Evolutionary conservation across 2,113 vertebrate genomes (phyloP), one percentile per base, ranked within the genome.

Genomic region (Apeltes quadracus): DNA sequence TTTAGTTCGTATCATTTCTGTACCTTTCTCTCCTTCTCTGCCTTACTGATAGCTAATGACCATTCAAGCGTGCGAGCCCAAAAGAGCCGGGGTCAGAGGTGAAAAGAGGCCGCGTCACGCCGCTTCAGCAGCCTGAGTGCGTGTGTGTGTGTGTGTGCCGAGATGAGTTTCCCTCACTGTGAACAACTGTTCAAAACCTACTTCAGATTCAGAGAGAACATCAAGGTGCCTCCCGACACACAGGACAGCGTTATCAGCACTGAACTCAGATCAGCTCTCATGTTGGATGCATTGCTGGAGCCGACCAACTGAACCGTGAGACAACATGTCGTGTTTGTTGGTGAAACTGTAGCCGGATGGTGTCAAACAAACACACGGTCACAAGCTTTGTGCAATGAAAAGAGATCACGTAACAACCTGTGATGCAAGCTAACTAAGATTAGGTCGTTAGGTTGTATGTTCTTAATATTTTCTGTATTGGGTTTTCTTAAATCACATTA

Each of bases 71-170:
- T 62, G 48, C 58, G 61, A 56, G 69, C 44, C 25, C 62, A 63
- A 83, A 50, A 72, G 69, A 75, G 20, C 66, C 7, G 50, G 76
- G 84, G 84, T 83, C 78, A 87, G 62, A 32, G 82, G 72, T 83
- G 65, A 85, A 74, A 50, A 58, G 44, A 70, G 32, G 61, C 58
- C 41, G 65, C 2, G 25, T 12, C 4, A 20, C 51, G 13, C n/a
- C 3, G 14, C 12, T 56, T 59, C 41, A 74, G 39, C 38, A 55
- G 69, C 1, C 3, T 39, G 38, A 32, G 25, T 62, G 53, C n/a
- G 58, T 43, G 57, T 50, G 51, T 32, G 29, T 34, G 46, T 54
- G 62, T 54, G 58, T 38, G 57, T 50, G 51, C 7, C 22, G 22
- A 36, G 32, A 61, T 46, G 22, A 29, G 13, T 70, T 68, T 22